Base-by-base conservation (phyloP, 1,140 invertebrate species). In the Drosophila eugracilis region DNA sequence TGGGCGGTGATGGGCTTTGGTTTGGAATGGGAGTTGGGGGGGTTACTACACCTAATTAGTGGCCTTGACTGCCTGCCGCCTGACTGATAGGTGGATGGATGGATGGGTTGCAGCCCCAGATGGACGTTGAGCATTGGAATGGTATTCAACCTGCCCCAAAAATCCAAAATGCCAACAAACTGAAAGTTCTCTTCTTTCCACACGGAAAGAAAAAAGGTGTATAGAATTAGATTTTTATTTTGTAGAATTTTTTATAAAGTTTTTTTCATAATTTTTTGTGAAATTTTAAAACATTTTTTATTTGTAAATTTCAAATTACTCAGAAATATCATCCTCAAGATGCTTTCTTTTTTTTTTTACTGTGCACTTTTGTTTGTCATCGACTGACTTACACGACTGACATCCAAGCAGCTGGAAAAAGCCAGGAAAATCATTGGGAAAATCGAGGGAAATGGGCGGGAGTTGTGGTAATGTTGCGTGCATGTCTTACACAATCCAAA, bases 401-500 rank as follows among this genome's bases (percentile, higher is more conserved):
- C 42, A 54, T 69, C 17, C 32, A 28, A 34, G 30, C 39, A 67
- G 24, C 41, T 21, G 22, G 53, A 30, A 70, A 65, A 53, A 24
- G 41, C 14, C 36, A 14, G 34, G 14, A 36, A 36, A 36, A 36
- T n/a, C 14, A 36, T 30, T 10, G 34, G 6, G 34, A 9, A 17
- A 39, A 7, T 39, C 36, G 36, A n/a, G 34, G 17, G 17, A n/a
- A 21, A 21, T 21, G 26, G 36, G 24, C 24, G 47, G 37, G 7
- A 59, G 26, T 21, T 48, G 81, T 28, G 81, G 81, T 71, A 81
- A 86, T 86, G 81, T 86, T 86, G 81, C 81, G 83, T 86, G 83
- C 81, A 83, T 86, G 83, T 88, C 83, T 67, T 72, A 83, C 78
- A 78, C 77, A 88, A 78, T 88, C 76, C 83, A 88, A 85, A 80